These are phyloP conservation scores for Dolomedes plantarius DNA, from an alignment of 2,888 invertebrate species.

Conservation along the genomic window DNA sequence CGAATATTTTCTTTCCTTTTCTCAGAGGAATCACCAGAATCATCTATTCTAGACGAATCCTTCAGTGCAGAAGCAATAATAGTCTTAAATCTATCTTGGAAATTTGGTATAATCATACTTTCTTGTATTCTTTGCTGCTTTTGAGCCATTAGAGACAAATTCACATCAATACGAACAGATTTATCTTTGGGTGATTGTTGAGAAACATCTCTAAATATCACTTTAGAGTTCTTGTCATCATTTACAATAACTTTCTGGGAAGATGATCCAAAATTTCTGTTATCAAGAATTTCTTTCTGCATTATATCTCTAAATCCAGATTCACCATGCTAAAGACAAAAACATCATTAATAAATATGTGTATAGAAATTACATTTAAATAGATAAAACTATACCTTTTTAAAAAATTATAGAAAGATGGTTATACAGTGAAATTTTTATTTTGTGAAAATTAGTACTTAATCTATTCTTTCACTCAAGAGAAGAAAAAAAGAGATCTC, in stretches of 20 bases:
- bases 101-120: slow-evolving; percentile 83
- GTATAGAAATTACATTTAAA: slow-evolving; percentile 15
- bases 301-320: slow-evolving; percentile 30
- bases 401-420: too few species aligned
- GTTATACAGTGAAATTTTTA: too few species aligned
- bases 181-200: slow-evolving; percentile 81
- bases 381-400: too few species aligned
- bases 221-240: slow-evolving; percentile 39
- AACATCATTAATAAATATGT: too few species aligned
- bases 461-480: too few species aligned
- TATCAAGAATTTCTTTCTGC: slow-evolving; percentile 42
- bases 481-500: too few species aligned
- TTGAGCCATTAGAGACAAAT: slow-evolving; percentile 12
- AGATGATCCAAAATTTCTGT: background rate
- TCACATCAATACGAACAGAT: slow-evolving; percentile 29
- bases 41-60: slow-evolving; percentile 41
- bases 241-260: slow-evolving; percentile 20
- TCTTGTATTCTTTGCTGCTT: slow-evolving; percentile 65
- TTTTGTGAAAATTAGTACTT: too few species aligned
- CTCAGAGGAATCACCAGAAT: slow-evolving; percentile 10
- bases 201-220: slow-evolving; percentile 73
- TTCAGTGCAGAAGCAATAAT: slow-evolving; percentile 80
- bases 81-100: slow-evolving; percentile 91
- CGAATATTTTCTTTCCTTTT: background rate
- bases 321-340: slow-evolving; percentile 46